These are phyloP conservation scores for Cylindroiulus punctatus DNA, from an alignment of 2,888 invertebrate genomes.

Conservation along the genomic window DNA sequence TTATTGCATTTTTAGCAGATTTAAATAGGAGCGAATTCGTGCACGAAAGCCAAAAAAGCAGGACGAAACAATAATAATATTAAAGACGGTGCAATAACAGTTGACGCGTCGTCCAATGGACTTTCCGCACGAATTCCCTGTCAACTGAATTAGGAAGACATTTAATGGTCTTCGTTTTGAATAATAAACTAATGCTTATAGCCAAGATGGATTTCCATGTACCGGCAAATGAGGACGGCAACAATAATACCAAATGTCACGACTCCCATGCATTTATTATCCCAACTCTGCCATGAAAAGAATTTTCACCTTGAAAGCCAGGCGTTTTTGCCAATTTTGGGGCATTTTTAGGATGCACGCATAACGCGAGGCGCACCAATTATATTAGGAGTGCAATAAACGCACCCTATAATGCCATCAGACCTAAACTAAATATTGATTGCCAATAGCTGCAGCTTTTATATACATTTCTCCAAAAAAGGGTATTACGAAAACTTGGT, in stretches of 20 bases:
- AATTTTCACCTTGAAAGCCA: background rate
- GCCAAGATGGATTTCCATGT: background rate
- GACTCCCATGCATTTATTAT: background rate
- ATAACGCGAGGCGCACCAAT: background rate
- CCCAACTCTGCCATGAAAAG: background rate
- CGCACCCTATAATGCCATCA: background rate
- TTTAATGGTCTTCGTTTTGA: background rate
- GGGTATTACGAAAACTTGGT: background rate
- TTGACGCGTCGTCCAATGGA: background rate
- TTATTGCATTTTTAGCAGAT: background rate
- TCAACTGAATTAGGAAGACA: background rate
- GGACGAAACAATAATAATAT: background rate
- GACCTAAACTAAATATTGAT: conserved; percentile 1
- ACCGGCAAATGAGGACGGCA: background rate
- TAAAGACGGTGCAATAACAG: background rate
- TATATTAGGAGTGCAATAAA: conserved; percentile 8
- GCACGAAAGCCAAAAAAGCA: background rate
- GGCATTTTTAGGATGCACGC: background rate
- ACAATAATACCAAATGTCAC: conserved; percentile 4
- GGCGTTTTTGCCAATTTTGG: background rate
- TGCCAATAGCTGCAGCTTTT: background rate
- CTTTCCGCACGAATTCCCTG: background rate
- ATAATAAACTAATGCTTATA: background rate
- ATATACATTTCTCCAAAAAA: background rate
- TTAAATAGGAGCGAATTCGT: background rate